These are phyloP conservation scores for Hanleya hanleyi DNA, from an alignment of 2,888 invertebrate genomes.

Conservation along the genomic window DNA sequence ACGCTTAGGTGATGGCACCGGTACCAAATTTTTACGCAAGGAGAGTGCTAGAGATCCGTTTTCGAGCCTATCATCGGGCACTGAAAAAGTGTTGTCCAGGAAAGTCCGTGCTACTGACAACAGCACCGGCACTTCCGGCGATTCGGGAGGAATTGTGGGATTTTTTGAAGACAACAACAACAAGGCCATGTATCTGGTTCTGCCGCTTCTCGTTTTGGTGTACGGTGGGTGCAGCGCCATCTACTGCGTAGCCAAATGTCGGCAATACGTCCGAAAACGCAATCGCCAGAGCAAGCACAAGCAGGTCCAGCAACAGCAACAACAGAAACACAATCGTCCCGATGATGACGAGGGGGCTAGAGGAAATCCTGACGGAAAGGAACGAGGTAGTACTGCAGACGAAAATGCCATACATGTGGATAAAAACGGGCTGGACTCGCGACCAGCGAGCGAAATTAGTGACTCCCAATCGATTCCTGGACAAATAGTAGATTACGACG, in stretches of 20 bases:
- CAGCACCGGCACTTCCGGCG: background rate
- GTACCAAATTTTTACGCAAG: too few relatives aligned
- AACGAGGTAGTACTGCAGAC: background rate
- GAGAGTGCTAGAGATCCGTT: too few relatives aligned
- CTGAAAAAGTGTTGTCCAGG: background rate
- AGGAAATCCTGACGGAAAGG: background rate
- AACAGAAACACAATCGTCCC: too few relatives aligned
- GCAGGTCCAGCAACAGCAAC: background rate
- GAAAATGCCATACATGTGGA: background rate
- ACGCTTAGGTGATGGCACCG: too few relatives aligned
- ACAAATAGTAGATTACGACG: background rate
- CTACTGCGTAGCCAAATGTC: slow-evolving; percentile 50
- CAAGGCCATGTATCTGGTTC: slow-evolving; percentile 53
- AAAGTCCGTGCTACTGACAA: background rate
- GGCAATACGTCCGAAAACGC: slow-evolving; percentile 36
- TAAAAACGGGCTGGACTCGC: background rate
- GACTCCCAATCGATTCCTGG: background rate
- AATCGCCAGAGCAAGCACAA: slow-evolving; percentile 7
- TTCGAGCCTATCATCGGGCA: too few relatives aligned
- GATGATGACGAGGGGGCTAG: background rate
- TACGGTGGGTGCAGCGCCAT: slow-evolving; percentile 52
- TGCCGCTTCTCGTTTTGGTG: slow-evolving; percentile 50
- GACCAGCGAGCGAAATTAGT: background rate
- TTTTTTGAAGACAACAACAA: slow-evolving; percentile 55
- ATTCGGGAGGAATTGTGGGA: slow-evolving; percentile 15